Base-by-base conservation (phyloP, 2,888 invertebrate species). In the Andrena bucephala region DNA sequence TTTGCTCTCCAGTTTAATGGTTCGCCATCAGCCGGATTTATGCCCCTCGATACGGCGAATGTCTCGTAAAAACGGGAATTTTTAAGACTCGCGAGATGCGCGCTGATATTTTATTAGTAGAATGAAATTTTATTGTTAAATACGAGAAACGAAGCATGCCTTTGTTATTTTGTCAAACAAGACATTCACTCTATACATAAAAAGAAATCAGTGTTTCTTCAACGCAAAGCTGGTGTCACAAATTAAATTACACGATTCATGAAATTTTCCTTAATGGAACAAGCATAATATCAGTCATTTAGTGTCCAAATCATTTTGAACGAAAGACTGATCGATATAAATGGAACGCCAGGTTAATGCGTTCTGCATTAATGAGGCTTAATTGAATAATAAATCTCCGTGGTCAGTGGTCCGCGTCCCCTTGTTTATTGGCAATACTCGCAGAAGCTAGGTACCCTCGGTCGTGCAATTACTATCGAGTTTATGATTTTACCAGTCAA, bases 1-100 rank as follows among this genome's bases (percentile, higher is more conserved):
- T 67, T 59, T 67, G 7, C n/a, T n/a, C 24, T 5, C 13, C 24
- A 57, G 20, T 68, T 68, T 73, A 67, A 74, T 74, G 68, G 74
- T 24, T 20, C 52, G 2, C 59, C 67, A 67, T 74, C 24, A 27
- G 10, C n/a, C 5, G 27, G 59, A 68, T 68, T 68, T 59, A 68
- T 33, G 31, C 33, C 6, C 8, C 33, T 13, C 0, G n/a, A 52
- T 48, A 10, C 59, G 10, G 24, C 24, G 50, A 71, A 48, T 52
- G 33, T 72, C 63, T 72, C 27, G 33, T 33, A 52, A 52, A 72
- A 72, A 16, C 27, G 16, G 36, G 24, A 36, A 36, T 10, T 33
- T 68, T 74, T 59, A 60, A 74, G 31, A 24, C 7, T 24, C 48
- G 16, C 10, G 69, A 69, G 33, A 57, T 54, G 7, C 24, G 33